Evolutionary conservation across 2,113 vertebrate species (phyloP).

Genomic region (Emydocephalus ijimae): DNA sequence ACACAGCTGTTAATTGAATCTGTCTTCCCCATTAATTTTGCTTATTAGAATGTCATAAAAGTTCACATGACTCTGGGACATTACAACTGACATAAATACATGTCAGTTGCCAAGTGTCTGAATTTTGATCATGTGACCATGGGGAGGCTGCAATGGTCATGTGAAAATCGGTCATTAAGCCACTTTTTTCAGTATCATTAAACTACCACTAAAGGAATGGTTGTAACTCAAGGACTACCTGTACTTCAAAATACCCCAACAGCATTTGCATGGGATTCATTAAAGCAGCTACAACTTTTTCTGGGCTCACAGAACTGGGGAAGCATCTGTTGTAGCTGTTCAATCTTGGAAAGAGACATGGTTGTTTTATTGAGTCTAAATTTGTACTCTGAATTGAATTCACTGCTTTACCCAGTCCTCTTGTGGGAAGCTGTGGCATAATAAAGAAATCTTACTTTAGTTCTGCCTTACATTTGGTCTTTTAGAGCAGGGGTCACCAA

Average conservation of each 20-base stretch:
- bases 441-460: background rate
- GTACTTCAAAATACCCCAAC: background rate
- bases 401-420: background rate
- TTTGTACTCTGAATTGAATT: background rate
- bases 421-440: background rate
- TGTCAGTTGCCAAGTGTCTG: too few relatives aligned
- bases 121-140: too few relatives aligned
- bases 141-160: too few relatives aligned
- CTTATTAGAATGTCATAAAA: too few relatives aligned
- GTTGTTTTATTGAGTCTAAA: background rate
- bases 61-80: too few relatives aligned
- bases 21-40: too few relatives aligned
- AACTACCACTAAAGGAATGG: too few relatives aligned
- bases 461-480: background rate
- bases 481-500: background rate
- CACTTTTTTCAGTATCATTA: too few relatives aligned
- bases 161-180: too few relatives aligned
- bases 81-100: too few relatives aligned
- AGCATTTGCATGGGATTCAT: background rate
- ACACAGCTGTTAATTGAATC: too few relatives aligned
- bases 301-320: background rate
- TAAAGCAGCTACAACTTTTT: background rate
- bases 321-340: background rate
- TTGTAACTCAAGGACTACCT: too few relatives aligned
- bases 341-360: background rate